These are phyloP conservation scores for Caenorhabditis sp. DNA, from an alignment of 2,888 invertebrate genomes.

Conservation along the genomic window DNA sequence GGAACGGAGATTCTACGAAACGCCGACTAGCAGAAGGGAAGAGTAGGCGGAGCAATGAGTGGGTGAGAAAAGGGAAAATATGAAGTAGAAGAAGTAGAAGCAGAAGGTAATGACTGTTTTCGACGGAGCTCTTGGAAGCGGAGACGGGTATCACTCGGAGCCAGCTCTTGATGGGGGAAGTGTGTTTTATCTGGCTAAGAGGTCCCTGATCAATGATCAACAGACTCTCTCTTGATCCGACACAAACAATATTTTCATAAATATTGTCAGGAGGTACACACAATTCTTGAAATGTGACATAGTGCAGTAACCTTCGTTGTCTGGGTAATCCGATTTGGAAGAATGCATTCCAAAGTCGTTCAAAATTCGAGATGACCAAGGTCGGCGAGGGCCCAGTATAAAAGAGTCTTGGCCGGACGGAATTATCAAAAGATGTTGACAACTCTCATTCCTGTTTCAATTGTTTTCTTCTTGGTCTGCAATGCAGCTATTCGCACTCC, in stretches of 20 bases:
- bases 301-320: slow-evolving; percentile 18
- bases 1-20: slow-evolving; percentile 24
- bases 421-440: slow-evolving; percentile 33
- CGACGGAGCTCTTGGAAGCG: background rate
- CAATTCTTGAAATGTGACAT: slow-evolving; percentile 19
- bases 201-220: too few relatives aligned
- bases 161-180: too few relatives aligned
- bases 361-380: slow-evolving; percentile 42
- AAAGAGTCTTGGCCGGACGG: background rate
- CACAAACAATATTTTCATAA: background rate
- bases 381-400: slow-evolving; percentile 15
- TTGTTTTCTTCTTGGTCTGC: background rate
- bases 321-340: slow-evolving; percentile 35
- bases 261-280: background rate
- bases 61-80: background rate
- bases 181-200: too few relatives aligned
- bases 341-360: slow-evolving; percentile 33
- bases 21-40: slow-evolving; percentile 34
- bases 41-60: slow-evolving; percentile 1
- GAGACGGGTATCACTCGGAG: background rate
- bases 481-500: slow-evolving; percentile 9
- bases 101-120: slow-evolving; percentile 11
- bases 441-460: slow-evolving; percentile 4
- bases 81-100: background rate
- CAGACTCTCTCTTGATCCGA: background rate